Evolutionary conservation across 2,888 invertebrate species (phyloP), one percentile per base, ranked within the genome.

Genomic region (Platycheirus rosarum): DNA sequence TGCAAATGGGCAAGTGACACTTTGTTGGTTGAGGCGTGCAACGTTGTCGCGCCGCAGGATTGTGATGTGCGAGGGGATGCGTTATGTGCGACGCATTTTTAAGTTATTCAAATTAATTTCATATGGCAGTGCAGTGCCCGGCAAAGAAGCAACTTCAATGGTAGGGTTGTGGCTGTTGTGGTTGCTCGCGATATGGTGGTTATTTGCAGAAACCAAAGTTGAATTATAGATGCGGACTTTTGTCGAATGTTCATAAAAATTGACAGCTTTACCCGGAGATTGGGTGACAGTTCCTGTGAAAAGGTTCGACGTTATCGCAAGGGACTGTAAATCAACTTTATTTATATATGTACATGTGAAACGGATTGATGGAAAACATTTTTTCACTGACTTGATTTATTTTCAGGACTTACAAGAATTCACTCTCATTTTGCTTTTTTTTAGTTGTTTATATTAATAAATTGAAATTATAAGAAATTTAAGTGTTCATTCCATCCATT

Each of bases 221-320:
- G 65, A 80, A 76, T 79, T 76, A 80, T 65, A 70, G 32, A 76
- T 73, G 46, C 29, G 63, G 62, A 63, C 63, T 51, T n/a, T n/a
- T 49, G 75, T 76, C 37, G 71, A 60, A 48, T 69, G 71, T 76
- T 70, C 60, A 68, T 76, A 51, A 63, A 42, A 76, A 76, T 73
- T 77, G 82, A 82, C 77, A 73, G 68, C 76, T 73, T 65, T 68
- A 82, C 82, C 82, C 82, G 76, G 82, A 82, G 82, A 82, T 82
- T 76, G 77, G 76, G 49, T 77, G 82, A 82, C 82, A 77, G 82
- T 82, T 82, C 82, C 82, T 82, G 66, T 68, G 82, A 82, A 82
- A 80, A 80, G 70, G 75, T 71, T 37, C 62, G 42, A 65, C 37
- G 63, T 18, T 44, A 46, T 29, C 20, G 49, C 44, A 3, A 29